A percentile compares a stretch with the other conserved stretches of the same genome.
These are phyloP conservation scores for Pandemis corylana DNA, from an alignment of 2,888 invertebrate species.

Conservation along the genomic window DNA sequence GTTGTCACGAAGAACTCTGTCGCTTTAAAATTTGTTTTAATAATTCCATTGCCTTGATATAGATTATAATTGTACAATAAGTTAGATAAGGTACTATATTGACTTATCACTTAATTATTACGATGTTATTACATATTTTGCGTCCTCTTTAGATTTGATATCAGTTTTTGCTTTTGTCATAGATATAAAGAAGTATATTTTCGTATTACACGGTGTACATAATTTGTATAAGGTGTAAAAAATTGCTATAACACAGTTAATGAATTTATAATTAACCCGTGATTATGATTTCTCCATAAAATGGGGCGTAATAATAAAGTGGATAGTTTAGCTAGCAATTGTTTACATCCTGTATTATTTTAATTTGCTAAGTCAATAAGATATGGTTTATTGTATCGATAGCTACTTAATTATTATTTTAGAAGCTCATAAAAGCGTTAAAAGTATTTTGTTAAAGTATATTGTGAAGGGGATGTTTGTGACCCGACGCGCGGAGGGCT, in stretches of 20 bases:
- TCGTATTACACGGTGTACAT: slow-evolving; percentile 75
- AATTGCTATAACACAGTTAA: slow-evolving; percentile 57
- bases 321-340: slow-evolving; percentile 55
- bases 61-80: slow-evolving; percentile 31
- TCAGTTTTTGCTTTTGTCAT: slow-evolving; percentile 47
- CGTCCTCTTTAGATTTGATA: slow-evolving; percentile 49
- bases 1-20: slow-evolving; percentile 21
- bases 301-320: slow-evolving; percentile 56
- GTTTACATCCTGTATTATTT: slow-evolving; percentile 71
- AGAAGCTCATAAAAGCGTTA: slow-evolving; percentile 22
- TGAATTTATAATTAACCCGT: not conserved
- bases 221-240: slow-evolving; percentile 73
- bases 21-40: slow-evolving; percentile 36
- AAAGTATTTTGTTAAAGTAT: slow-evolving; percentile 29
- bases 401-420: slow-evolving; percentile 59
- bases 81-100: slow-evolving; percentile 39
- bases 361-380: slow-evolving; percentile 54
- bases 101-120: slow-evolving; percentile 40
- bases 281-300: slow-evolving; percentile 56
- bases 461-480: not conserved
- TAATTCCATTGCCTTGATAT: slow-evolving; percentile 43
- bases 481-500: not conserved
- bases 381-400: slow-evolving; percentile 57
- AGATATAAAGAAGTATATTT: slow-evolving; percentile 63
- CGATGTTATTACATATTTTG: slow-evolving; percentile 43